These are phyloP conservation scores for Cheilosia grossa DNA, from an alignment of 2,888 invertebrate species.

Conservation along the genomic window DNA sequence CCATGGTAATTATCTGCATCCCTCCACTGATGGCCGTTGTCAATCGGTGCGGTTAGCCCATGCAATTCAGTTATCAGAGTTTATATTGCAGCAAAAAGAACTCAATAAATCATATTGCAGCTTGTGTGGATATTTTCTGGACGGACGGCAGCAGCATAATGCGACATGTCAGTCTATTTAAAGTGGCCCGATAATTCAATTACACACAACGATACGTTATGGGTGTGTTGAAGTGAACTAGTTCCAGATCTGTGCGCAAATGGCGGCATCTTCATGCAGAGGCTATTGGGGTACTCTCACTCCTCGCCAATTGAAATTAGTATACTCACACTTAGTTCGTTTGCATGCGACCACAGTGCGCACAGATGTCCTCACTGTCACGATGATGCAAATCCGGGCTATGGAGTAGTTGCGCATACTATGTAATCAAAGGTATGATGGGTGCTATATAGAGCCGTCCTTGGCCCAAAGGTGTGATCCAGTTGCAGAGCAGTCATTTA, in stretches of 20 bases:
- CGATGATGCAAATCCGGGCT: slow-evolving; percentile 11
- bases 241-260: no score
- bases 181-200: slow-evolving; percentile 23
- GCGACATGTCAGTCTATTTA: background rate
- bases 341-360: slow-evolving; percentile 22
- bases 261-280: background rate
- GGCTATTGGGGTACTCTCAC: background rate
- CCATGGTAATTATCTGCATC: slow-evolving; percentile 24
- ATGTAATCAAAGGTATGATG: slow-evolving; percentile 26
- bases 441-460: background rate
- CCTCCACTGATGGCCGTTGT: slow-evolving; percentile 26
- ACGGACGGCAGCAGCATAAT: slow-evolving; percentile 18
- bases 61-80: background rate
- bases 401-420: slow-evolving; percentile 1
- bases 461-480: slow-evolving; percentile 7
- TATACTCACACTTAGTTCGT: slow-evolving; percentile 39
- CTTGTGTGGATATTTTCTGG: slow-evolving; percentile 8
- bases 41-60: background rate
- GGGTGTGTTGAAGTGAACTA: no score
- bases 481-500: slow-evolving; percentile 34
- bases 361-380: background rate
- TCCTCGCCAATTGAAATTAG: slow-evolving; percentile 36
- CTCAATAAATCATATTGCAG: slow-evolving; percentile 39
- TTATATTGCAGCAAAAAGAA: background rate
- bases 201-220: background rate